Evolutionary conservation across 64 coral and sea anemone species (phyloP).

Genomic region (Stichodactyla mertensii): DNA sequence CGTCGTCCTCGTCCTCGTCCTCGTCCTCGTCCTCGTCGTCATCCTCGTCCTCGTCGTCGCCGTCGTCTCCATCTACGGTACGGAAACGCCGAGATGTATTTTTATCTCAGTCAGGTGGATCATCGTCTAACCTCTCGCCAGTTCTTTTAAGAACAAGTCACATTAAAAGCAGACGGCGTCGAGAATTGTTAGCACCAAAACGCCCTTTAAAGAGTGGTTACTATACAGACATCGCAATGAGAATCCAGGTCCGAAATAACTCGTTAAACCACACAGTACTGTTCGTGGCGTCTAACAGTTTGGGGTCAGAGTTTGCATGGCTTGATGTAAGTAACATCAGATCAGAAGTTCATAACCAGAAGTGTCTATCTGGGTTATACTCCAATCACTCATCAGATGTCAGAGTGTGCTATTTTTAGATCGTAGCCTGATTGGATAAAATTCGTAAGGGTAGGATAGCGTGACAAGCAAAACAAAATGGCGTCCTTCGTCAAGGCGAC

Average conservation of each 20-base stretch:
- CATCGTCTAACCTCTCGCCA: background rate
- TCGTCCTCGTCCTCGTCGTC: background rate
- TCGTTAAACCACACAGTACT: constrained; percentile 38
- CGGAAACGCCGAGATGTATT: constrained; percentile 34
- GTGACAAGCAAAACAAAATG: no score
- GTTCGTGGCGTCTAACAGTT: constrained; percentile 63
- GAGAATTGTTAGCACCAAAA: background rate
- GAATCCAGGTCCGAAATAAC: constrained; percentile 41
- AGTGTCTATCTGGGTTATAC: no score
- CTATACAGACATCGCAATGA: constrained; percentile 46
- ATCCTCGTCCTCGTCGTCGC: background rate
- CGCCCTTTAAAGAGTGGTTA: constrained; percentile 41
- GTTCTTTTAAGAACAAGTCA: background rate
- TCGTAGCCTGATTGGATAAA: no score
- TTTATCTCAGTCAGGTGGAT: background rate
- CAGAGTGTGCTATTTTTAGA: no score
- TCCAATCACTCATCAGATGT: no score
- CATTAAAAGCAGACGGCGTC: background rate
- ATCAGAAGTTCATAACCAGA: background rate
- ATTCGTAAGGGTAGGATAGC: no score
- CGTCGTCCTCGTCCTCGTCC: background rate
- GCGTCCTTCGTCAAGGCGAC: no score
- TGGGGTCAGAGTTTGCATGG: constrained; percentile 74
- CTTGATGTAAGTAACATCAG: constrained; percentile 55
- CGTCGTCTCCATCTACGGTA: background rate